Conservation (phyloP, 2,888 invertebrate genomes). For the Heteropelma amictum region DNA sequence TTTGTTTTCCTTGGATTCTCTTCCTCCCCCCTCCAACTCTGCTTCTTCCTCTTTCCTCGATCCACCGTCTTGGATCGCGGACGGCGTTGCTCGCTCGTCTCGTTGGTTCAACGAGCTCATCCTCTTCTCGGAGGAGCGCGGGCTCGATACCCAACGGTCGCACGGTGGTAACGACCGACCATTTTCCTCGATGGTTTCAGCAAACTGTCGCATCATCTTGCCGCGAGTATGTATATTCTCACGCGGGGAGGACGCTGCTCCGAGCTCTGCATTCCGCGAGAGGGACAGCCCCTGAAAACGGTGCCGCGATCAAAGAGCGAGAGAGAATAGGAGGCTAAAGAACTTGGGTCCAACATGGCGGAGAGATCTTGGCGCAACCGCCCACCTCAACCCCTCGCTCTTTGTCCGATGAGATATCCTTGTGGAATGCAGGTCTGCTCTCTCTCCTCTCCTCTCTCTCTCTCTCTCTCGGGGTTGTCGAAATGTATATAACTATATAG, state of each 20-base stretch:
- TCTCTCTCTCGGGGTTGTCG: too few species aligned
- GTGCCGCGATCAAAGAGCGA: background rate
- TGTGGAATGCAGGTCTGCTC: slow-evolving; percentile 49
- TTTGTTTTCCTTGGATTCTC: background rate
- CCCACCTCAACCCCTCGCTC: slow-evolving; percentile 45
- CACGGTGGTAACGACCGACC: slow-evolving; percentile 61
- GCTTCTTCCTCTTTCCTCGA: slow-evolving; percentile 50
- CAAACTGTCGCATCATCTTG: slow-evolving; percentile 65
- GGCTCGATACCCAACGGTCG: slow-evolving; percentile 40
- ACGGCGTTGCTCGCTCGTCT: background rate
- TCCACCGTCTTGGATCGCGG: slow-evolving; percentile 18
- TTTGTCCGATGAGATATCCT: slow-evolving; percentile 47
- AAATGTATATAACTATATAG: background rate
- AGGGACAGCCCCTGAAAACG: background rate
- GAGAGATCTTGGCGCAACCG: slow-evolving; percentile 17
- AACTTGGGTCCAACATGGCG: slow-evolving; percentile 31
- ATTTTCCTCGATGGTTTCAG: slow-evolving; percentile 59
- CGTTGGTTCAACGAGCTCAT: slow-evolving; percentile 5
- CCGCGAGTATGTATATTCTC: slow-evolving; percentile 52
- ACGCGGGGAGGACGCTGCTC: slow-evolving; percentile 18
- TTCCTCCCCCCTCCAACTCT: background rate
- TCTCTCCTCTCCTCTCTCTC: slow-evolving; percentile 22
- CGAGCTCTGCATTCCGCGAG: slow-evolving; percentile 39
- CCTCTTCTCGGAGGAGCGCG: background rate
- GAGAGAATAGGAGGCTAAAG: background rate